phyloP scores from a whole-genome alignment of 2,888 invertebrate species.

The Therioaphis trifolii region DNA sequence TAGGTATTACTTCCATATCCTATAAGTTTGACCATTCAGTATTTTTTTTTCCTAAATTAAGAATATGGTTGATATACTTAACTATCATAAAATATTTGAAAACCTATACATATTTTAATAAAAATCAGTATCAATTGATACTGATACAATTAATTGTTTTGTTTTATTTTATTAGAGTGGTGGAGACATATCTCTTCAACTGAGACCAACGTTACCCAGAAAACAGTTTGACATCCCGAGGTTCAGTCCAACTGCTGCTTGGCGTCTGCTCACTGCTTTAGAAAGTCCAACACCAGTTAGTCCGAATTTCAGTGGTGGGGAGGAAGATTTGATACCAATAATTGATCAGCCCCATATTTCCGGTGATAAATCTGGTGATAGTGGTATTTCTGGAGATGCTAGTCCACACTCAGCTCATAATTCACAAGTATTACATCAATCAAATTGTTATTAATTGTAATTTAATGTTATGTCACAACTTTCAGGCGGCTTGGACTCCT shows the following conservation, averaged over 20 bases:
- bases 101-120: background rate
- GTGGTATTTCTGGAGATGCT: conserved; percentile 85
- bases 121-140: too few relatives aligned
- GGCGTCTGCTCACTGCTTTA: conserved; percentile 78
- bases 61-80: too few relatives aligned
- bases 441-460: background rate
- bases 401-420: conserved; percentile 70
- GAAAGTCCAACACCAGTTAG: conserved; percentile 69
- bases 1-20: too few relatives aligned
- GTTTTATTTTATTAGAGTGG: conserved; percentile 56
- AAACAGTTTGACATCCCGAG: conserved; percentile 81
- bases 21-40: too few relatives aligned
- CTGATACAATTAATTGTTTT: too few relatives aligned
- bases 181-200: conserved; percentile 75
- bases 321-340: conserved; percentile 69
- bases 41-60: too few relatives aligned
- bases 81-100: background rate
- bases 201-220: conserved; percentile 83
- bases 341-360: conserved; percentile 69
- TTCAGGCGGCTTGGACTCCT: conserved; percentile 78
- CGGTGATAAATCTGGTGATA: conserved; percentile 84
- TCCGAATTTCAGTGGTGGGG: conserved; percentile 64
- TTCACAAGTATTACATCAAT: conserved; percentile 66
- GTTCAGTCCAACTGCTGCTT: conserved; percentile 86
- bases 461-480: conserved; percentile 18